Percentiles rank a stretch among this genome's conserved stretches.
Conservation (phyloP, 2,797 vertebrate species). For the Schizopygopsis pylzovi region DNA sequence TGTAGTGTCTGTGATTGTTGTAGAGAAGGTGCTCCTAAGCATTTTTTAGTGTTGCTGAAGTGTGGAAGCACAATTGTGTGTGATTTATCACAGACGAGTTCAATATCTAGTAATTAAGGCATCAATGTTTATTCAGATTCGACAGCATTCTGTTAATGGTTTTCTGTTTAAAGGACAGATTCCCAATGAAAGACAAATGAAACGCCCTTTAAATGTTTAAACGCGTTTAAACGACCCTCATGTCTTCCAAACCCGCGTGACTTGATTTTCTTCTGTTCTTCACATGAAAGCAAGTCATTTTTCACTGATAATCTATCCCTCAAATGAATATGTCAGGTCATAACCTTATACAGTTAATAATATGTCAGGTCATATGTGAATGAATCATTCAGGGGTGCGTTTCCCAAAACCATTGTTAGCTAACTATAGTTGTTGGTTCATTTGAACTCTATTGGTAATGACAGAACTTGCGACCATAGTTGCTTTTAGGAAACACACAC, state of each 20-base stretch:
- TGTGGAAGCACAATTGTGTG: conserved; percentile 7
- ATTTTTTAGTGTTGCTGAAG: conserved; percentile 12
- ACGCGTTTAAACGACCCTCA: too few relatives aligned
- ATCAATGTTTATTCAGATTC: conserved; percentile 18
- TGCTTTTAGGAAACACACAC: too few relatives aligned
- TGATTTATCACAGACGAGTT: conserved; percentile 29
- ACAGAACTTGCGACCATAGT: background rate
- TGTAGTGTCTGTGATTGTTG: background rate
- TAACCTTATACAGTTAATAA: too few relatives aligned
- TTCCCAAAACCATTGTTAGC: background rate
- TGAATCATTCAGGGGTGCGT: background rate
- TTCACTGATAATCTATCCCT: background rate
- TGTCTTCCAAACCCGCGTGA: background rate
- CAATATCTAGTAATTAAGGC: conserved; percentile 9
- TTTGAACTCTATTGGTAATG: background rate
- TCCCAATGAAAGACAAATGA: conserved; percentile 3
- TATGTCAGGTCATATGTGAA: background rate
- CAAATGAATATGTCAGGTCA: background rate
- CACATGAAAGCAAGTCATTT: background rate
- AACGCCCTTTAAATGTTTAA: background rate
- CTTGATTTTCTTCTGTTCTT: background rate
- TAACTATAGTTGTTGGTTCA: too few relatives aligned
- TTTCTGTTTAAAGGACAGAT: conserved; percentile 7
- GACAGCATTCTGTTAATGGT: conserved; percentile 9
- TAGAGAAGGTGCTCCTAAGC: background rate